Conservation (phyloP, 1,140 invertebrate species). For the Arion vulgaris region DNA sequence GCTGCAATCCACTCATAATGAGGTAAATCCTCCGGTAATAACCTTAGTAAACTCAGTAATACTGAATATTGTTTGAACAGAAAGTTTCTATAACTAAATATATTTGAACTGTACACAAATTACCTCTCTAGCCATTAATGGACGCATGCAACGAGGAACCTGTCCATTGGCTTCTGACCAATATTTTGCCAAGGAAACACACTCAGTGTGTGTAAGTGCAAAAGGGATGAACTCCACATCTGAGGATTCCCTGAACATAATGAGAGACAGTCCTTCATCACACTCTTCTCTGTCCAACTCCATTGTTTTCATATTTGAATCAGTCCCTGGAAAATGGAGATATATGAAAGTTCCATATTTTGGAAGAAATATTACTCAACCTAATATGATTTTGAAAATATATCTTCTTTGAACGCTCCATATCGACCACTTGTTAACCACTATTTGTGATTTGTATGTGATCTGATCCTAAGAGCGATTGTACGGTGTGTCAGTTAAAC, state of each 20-base stretch:
- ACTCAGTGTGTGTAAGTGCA: constrained; percentile 3
- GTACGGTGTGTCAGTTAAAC: too few species aligned
- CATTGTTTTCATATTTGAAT: constrained; percentile 20
- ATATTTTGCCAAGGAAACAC: not conserved
- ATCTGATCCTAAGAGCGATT: too few species aligned
- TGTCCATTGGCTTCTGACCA: not conserved
- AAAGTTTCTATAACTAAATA: too few species aligned
- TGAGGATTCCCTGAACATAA: constrained; percentile 5
- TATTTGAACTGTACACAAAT: too few species aligned
- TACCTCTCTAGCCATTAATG: constrained; percentile 6
- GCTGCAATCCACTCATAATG: too few species aligned
- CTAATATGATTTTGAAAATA: not conserved
- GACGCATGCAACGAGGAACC: not conserved
- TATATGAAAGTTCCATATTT: not conserved
- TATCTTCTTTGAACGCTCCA: too few species aligned
- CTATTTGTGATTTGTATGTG: too few species aligned
- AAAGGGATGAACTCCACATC: constrained; percentile 12
- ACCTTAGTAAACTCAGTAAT: too few species aligned
- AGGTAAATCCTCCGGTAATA: too few species aligned
- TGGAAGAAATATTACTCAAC: not conserved
- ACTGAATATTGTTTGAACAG: too few species aligned
- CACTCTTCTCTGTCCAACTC: constrained; percentile 21
- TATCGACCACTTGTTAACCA: too few species aligned
- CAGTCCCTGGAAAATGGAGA: constrained; percentile 25
- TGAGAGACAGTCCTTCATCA: constrained; percentile 10